Evolutionary conservation across 2,113 vertebrate genomes (phyloP).

Genomic region (Hymenochirus boettgeri): DNA sequence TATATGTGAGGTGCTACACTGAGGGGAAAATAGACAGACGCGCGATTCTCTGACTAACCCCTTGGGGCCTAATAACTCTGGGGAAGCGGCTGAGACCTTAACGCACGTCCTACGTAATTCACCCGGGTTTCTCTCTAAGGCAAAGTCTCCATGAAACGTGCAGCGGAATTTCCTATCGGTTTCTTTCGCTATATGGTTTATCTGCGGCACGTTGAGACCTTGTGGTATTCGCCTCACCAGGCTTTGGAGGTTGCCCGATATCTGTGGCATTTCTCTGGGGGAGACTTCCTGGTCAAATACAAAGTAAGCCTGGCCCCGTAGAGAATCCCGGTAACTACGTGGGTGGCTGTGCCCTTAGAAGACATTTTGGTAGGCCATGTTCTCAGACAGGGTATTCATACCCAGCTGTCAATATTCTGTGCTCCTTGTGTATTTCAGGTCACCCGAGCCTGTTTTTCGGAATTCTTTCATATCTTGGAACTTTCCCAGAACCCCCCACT

Average conservation of each 20-base stretch:
- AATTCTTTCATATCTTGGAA: constrained; percentile 27
- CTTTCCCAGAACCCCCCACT: constrained; percentile 17
- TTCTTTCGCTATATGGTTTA: constrained; percentile 16
- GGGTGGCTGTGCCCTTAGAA: no score
- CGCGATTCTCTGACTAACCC: no score
- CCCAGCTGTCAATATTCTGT: constrained; percentile 29
- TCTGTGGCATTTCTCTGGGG: neutral
- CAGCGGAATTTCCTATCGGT: constrained; percentile 46
- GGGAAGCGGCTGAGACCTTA: constrained; percentile 48
- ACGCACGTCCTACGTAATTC: constrained; percentile 50
- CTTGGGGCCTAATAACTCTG: constrained; percentile 10
- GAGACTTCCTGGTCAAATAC: constrained; percentile 35
- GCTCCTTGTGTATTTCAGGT: constrained; percentile 27
- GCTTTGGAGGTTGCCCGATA: neutral
- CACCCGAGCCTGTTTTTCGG: constrained; percentile 9
- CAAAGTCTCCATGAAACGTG: constrained; percentile 54
- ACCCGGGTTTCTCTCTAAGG: constrained; percentile 25
- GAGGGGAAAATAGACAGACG: no score
- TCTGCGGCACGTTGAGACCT: constrained; percentile 14
- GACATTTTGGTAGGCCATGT: constrained; percentile 8
- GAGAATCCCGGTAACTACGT: constrained; percentile 5
- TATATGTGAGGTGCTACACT: no score
- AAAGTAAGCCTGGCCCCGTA: constrained; percentile 47
- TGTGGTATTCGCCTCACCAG: neutral
- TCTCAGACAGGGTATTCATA: constrained; percentile 27